Percentiles rank a stretch among this genome's conserved stretches.
Evolutionary conservation across 2,888 invertebrate genomes (phyloP).

Genomic region (Nymphalis polychloros): DNA sequence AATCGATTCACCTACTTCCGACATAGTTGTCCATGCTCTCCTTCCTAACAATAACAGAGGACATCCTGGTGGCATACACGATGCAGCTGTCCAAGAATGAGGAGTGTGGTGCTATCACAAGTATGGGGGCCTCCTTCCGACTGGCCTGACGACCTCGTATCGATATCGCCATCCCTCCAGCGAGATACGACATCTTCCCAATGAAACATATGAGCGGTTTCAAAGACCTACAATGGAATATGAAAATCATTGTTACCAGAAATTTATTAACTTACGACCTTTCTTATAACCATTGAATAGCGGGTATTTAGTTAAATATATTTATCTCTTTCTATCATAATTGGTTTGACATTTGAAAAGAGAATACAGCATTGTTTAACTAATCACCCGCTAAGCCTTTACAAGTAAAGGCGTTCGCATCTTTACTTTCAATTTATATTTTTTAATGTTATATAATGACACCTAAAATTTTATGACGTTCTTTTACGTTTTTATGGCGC

Average conservation of each 20-base stretch:
- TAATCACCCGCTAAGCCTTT: too few species aligned
- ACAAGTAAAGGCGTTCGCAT: too few species aligned
- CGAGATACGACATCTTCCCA: conserved; percentile 87
- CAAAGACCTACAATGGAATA: conserved; percentile 71
- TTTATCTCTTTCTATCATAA: too few species aligned
- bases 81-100: conserved; percentile 94
- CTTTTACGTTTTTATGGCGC: too few species aligned
- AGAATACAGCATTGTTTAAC: too few species aligned
- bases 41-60: conserved; percentile 91
- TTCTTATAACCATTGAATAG: too few species aligned
- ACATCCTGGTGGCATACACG: conserved; percentile 90
- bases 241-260: background rate
- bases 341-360: too few species aligned
- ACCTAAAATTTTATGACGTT: too few species aligned
- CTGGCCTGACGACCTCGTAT: conserved; percentile 89
- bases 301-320: too few species aligned
- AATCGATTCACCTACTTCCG: conserved; percentile 87
- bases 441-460: too few species aligned
- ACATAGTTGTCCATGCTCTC: conserved; percentile 92
- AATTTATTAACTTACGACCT: background rate
- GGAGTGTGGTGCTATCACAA: conserved; percentile 94
- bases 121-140: conserved; percentile 90
- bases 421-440: too few species aligned
- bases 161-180: conserved; percentile 89
- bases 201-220: conserved; percentile 86